phyloP scores from a whole-genome alignment of 2,797 vertebrate species.

The Typhlichthys subterraneus region DNA sequence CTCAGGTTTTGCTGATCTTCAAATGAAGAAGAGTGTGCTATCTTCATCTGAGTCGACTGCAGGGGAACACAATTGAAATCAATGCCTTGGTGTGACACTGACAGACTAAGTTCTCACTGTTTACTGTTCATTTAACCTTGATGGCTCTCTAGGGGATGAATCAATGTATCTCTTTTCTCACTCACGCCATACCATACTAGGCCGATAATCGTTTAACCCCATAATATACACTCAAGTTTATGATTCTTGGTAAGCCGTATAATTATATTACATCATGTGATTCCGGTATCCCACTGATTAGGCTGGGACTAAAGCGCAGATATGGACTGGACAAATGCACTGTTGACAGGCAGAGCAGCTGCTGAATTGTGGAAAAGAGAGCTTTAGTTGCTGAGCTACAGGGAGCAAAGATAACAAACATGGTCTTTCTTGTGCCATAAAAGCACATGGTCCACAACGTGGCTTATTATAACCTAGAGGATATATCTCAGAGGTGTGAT shows the following conservation, averaged over 20 bases:
- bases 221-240: no score
- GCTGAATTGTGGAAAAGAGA: not conserved
- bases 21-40: no score
- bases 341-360: not conserved
- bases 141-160: conserved; percentile 17
- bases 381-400: not conserved
- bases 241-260: no score
- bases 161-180: not conserved
- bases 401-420: conserved; percentile 8
- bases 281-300: not conserved
- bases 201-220: no score
- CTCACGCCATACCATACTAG: not conserved
- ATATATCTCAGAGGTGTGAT: conserved; percentile 29
- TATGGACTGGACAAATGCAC: not conserved
- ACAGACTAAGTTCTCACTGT: no score
- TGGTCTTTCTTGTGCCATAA: not conserved
- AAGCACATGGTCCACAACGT: conserved; percentile 21
- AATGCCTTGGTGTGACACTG: no score
- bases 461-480: conserved; percentile 25
- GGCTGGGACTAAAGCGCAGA: not conserved
- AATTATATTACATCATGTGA: no score
- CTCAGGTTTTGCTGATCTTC: no score
- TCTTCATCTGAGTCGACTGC: no score
- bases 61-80: no score
- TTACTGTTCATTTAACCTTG: conserved; percentile 33